A percentile compares a stretch with the other conserved stretches of the same genome.
phyloP scores from a whole-genome alignment of 2,888 invertebrate species.

The Xestia c-nigrum region DNA sequence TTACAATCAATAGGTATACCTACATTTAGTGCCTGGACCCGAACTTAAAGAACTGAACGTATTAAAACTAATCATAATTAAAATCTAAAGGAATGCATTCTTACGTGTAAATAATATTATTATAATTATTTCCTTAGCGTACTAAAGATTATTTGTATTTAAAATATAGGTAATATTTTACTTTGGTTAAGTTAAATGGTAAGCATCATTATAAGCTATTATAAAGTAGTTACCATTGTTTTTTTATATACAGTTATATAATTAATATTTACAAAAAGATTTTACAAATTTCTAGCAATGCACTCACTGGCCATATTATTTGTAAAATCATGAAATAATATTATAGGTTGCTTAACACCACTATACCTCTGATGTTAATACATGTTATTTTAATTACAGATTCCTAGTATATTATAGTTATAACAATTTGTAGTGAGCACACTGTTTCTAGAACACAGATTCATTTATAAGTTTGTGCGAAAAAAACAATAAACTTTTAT shows the following conservation, averaged over 20 bases:
- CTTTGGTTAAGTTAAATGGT: conserved; percentile 69
- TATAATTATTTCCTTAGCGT: conserved; percentile 34
- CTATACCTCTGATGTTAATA: background rate
- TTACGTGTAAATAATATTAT: conserved; percentile 58
- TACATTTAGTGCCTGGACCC: conserved; percentile 50
- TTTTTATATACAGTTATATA: conserved; percentile 54
- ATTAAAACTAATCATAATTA: conserved; percentile 52
- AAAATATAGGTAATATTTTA: conserved; percentile 69
- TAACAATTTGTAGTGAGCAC: conserved; percentile 28
- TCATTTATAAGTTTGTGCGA: conserved; percentile 3
- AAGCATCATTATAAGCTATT: conserved; percentile 58
- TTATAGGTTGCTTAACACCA: background rate
- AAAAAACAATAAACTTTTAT: conserved; percentile 8
- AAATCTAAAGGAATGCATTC: conserved; percentile 68
- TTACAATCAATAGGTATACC: conserved; percentile 31
- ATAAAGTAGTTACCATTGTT: conserved; percentile 44
- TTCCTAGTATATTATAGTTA: conserved; percentile 1
- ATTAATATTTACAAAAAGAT: conserved; percentile 58
- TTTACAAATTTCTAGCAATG: background rate
- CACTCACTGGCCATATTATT: conserved; percentile 10
- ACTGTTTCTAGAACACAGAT: conserved; percentile 13
- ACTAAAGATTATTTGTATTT: conserved; percentile 52
- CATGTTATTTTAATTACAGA: too few species aligned
- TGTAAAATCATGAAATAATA: background rate
- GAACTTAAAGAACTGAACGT: conserved; percentile 48